Evolutionary conservation across 2,797 vertebrate genomes (phyloP).

Genomic region (Fringilla coelebs): DNA sequence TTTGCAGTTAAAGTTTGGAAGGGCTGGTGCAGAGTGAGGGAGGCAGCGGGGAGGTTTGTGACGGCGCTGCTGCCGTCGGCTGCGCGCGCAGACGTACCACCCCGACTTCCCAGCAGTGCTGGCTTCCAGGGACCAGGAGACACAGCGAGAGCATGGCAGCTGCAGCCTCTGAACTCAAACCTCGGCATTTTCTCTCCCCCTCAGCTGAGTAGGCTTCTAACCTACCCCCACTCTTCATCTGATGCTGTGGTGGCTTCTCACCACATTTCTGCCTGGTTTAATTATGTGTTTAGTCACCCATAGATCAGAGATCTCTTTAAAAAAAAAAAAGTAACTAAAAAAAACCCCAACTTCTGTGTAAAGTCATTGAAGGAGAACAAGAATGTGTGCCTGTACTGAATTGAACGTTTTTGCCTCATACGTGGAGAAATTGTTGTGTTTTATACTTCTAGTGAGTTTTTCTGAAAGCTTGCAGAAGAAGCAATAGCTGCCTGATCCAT

Average conservation of each 20-base stretch:
- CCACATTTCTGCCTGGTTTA: neutral
- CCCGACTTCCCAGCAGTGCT: fast-evolving
- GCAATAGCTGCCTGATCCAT: neutral
- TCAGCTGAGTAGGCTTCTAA: fast-evolving
- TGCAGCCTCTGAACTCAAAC: neutral
- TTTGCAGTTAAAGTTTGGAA: neutral
- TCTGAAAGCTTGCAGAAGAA: neutral
- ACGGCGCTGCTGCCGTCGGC: fast-evolving
- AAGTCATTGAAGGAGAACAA: neutral
- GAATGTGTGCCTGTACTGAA: neutral
- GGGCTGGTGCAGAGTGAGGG: neutral
- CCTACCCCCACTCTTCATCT: neutral
- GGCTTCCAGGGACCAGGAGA: neutral
- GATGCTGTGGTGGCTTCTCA: neutral
- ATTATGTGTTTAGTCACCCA: neutral
- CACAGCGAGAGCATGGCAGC: neutral
- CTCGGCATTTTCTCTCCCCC: neutral
- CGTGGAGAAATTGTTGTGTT: neutral
- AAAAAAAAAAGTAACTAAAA: neutral
- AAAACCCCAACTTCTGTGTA: neutral
- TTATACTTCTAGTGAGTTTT: neutral
- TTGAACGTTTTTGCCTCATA: neutral
- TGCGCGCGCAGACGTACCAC: neutral
- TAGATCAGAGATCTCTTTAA: neutral
- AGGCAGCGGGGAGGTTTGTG: neutral